phyloP scores from a whole-genome alignment of 2,113 vertebrate species.

The mouse (Mus musculus) region DNA sequence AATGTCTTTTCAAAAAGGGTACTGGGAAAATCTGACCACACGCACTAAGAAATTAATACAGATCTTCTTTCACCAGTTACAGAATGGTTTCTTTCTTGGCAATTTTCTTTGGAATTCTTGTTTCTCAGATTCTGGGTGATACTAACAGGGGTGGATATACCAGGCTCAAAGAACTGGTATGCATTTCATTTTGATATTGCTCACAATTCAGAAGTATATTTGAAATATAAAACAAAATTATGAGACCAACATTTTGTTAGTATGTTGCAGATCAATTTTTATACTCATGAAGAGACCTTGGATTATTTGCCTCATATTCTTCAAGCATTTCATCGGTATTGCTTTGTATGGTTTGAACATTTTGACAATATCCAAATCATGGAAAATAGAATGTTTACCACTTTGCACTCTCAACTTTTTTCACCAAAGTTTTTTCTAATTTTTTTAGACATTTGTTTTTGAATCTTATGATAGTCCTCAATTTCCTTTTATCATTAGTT shows the following conservation, averaged over 20 bases:
- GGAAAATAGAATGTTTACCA: neutral
- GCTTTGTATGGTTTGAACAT: no score
- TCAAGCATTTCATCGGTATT: neutral
- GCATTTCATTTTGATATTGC: neutral
- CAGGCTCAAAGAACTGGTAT: neutral
- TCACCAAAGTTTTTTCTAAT: neutral
- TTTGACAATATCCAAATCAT: neutral
- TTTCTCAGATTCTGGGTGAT: neutral
- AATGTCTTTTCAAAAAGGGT: neutral
- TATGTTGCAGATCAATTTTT: neutral
- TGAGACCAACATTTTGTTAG: no score
- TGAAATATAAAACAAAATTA: neutral
- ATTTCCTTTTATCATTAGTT: neutral
- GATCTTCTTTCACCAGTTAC: neutral
- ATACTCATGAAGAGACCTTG: neutral
- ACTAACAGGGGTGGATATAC: neutral
- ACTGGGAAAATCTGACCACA: neutral
- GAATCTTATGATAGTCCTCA: neutral
- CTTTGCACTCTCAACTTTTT: neutral
- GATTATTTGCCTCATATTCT: neutral
- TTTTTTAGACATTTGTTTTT: neutral
- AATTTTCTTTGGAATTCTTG: neutral
- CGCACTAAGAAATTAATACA: neutral
- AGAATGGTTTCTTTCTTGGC: neutral
- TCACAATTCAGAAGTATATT: neutral